Conservation (phyloP, 1,140 invertebrate genomes). For the Paramacrobiotus metropolitanus region DNA sequence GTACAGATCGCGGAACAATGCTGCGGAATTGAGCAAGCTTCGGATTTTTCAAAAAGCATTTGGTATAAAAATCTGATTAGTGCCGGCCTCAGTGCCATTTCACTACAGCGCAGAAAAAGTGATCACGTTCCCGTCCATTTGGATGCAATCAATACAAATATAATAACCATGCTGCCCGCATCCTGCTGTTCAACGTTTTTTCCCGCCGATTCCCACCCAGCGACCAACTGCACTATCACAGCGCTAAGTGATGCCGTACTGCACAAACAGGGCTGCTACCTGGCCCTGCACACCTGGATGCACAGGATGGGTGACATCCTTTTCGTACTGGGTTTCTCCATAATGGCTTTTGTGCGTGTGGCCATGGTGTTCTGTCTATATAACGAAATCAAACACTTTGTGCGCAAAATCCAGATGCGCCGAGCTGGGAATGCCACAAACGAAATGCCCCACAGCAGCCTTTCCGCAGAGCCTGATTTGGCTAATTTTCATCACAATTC, state of each 20-base stretch:
- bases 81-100: background rate
- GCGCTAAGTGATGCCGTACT: background rate
- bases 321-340: background rate
- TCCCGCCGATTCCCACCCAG: background rate
- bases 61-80: conserved; percentile 9
- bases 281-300: background rate
- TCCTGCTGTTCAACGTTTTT: background rate
- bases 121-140: too few relatives aligned
- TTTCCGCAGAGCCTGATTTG: background rate
- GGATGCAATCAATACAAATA: too few relatives aligned
- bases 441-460: background rate
- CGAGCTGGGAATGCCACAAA: background rate
- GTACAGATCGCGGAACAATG: conserved; percentile 47
- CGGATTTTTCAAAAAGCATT: conserved; percentile 29
- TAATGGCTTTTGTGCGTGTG: background rate
- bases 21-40: conserved; percentile 45
- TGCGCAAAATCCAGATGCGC: background rate
- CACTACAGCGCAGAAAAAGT: too few relatives aligned
- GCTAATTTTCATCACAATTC: background rate
- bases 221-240: background rate
- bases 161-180: background rate
- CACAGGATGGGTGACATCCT: background rate
- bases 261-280: background rate
- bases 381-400: conserved; percentile 1
- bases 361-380: background rate